Evolutionary conservation across 2,797 vertebrate species (phyloP).

Genomic region (Lacerta bilineata): DNA sequence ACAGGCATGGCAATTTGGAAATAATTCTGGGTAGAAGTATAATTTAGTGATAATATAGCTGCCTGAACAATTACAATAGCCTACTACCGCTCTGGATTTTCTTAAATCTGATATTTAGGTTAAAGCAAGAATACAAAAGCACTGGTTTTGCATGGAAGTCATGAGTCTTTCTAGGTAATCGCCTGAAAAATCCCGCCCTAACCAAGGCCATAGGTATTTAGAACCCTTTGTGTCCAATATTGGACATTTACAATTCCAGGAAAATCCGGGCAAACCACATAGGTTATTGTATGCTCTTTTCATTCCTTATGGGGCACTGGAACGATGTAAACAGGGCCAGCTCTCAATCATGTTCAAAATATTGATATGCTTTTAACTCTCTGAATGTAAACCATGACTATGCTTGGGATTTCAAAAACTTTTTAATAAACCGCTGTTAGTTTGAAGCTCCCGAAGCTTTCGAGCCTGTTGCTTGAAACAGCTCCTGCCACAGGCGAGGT

Average conservation of each 20-base stretch:
- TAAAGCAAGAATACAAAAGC: not conserved
- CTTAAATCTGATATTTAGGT: not conserved
- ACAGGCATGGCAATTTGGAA: not conserved
- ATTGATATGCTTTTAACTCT: not conserved
- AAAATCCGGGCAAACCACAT: not conserved
- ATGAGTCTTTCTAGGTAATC: not conserved
- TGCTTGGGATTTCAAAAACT: not conserved
- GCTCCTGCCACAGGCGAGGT: not conserved
- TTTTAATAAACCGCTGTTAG: not conserved
- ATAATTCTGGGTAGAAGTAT: not conserved
- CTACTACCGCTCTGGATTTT: not conserved
- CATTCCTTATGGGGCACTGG: not conserved
- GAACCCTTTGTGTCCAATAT: not conserved
- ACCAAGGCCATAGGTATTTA: not conserved
- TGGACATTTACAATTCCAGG: not conserved
- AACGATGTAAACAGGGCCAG: not conserved
- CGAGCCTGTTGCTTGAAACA: not conserved
- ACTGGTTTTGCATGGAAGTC: not conserved
- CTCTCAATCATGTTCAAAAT: not conserved
- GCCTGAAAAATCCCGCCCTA: not conserved
- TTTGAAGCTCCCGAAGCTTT: not conserved
- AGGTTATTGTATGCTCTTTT: not conserved
- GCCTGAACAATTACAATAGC: not conserved
- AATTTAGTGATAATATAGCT: not conserved
- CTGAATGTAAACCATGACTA: not conserved